These are phyloP conservation scores for Drosophila gunungcola DNA, from an alignment of 1,140 invertebrate species.

Conservation along the genomic window DNA sequence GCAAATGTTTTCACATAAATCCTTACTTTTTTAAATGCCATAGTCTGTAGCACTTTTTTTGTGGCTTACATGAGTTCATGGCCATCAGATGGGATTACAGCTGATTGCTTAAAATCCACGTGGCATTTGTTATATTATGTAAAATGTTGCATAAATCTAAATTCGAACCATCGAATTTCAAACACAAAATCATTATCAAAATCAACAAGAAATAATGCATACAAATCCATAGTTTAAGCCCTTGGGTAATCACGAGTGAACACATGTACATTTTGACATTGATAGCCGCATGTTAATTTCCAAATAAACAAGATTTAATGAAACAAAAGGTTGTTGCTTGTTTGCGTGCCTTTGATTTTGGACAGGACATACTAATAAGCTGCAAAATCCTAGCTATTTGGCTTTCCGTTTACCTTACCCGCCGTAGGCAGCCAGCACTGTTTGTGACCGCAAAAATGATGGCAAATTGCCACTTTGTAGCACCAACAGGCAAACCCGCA, in stretches of 20 bases:
- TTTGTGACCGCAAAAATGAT: conserved; percentile 57
- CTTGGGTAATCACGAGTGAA: not conserved
- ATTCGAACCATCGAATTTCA: too few species aligned
- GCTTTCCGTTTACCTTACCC: not conserved
- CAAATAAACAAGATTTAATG: not conserved
- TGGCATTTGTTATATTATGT: too few species aligned
- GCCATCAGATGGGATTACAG: too few species aligned
- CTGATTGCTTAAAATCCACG: too few species aligned
- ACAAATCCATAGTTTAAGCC: not conserved
- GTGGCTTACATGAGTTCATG: too few species aligned
- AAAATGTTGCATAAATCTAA: too few species aligned
- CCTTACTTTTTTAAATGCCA: too few species aligned
- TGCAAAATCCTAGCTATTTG: conserved; percentile 14
- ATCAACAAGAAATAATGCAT: not conserved
- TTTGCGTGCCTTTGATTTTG: too few species aligned
- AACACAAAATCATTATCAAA: not conserved
- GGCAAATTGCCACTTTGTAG: conserved; percentile 67
- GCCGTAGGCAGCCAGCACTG: conserved; percentile 9
- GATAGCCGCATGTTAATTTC: too few species aligned
- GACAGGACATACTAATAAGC: too few species aligned
- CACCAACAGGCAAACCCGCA: conserved; percentile 22
- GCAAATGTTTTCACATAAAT: too few species aligned
- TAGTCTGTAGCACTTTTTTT: too few species aligned
- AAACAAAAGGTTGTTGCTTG: not conserved
- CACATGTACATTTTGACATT: conserved; percentile 1